Conservation (phyloP, 2,888 invertebrate genomes). For the Ophion obscuratus region DNA sequence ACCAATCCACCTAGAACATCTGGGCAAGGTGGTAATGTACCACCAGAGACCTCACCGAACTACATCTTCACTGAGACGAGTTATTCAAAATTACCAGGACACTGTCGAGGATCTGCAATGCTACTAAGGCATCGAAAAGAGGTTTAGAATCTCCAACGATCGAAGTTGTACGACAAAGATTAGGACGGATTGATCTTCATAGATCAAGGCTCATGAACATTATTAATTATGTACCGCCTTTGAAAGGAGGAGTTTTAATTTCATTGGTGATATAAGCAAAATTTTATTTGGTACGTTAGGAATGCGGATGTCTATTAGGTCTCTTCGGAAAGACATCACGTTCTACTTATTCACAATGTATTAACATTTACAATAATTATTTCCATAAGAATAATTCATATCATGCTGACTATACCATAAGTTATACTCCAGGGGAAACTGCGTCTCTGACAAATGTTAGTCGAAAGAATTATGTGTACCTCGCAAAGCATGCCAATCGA, state of each 20-base stretch:
- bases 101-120: not conserved
- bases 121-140: not conserved
- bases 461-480: too few relatives aligned
- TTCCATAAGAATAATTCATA: too few relatives aligned
- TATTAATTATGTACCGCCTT: not conserved
- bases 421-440: too few relatives aligned
- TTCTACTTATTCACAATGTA: too few relatives aligned
- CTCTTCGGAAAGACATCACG: too few relatives aligned
- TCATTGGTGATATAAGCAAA: conserved; percentile 14
- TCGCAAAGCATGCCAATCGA: too few relatives aligned
- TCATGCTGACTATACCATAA: too few relatives aligned
- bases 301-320: too few relatives aligned
- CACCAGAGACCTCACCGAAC: conserved; percentile 23
- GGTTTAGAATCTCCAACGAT: too few relatives aligned
- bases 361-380: too few relatives aligned
- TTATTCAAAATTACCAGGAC: not conserved
- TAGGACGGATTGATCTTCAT: not conserved
- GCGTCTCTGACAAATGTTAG: too few relatives aligned
- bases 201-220: not conserved
- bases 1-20: conserved; percentile 13
- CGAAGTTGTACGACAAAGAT: not conserved
- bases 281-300: not conserved
- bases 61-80: conserved; percentile 2
- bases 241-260: conserved; percentile 14
- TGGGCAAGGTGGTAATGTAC: conserved; percentile 5